Percentiles rank a stretch among this genome's conserved stretches.
phyloP scores from a whole-genome alignment of 2,113 vertebrate genomes.

The Pedetes capensis region DNA sequence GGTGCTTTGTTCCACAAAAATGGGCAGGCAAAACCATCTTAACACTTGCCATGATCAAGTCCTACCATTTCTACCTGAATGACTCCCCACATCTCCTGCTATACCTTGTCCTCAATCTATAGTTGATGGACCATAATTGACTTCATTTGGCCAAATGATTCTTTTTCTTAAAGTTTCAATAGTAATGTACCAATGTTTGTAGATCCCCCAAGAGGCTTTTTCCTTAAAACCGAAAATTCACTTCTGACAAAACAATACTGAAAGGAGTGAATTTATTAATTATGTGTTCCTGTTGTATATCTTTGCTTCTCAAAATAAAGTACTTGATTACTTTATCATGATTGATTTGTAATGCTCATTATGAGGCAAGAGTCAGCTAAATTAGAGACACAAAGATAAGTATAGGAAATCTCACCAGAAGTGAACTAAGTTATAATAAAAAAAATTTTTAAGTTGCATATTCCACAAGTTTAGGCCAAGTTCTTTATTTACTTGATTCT shows the following conservation, averaged over 20 bases:
- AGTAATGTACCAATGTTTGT: neutral
- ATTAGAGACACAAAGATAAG: conserved; percentile 21
- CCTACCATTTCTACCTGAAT: neutral
- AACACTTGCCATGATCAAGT: neutral
- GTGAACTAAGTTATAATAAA: conserved; percentile 45
- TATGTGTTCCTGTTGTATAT: neutral
- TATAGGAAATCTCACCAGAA: neutral
- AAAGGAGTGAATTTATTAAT: neutral
- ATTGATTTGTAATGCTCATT: neutral
- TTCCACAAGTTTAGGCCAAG: conserved; percentile 22
- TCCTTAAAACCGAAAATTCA: neutral
- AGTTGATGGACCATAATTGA: neutral
- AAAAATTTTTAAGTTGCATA: conserved; percentile 46
- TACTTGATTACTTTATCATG: conserved; percentile 1
- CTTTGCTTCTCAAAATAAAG: conserved; percentile 9
- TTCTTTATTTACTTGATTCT: conserved; percentile 58
- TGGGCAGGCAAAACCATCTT: neutral
- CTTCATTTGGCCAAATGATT: neutral
- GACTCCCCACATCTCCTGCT: neutral
- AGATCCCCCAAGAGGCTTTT: neutral
- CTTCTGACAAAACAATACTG: neutral
- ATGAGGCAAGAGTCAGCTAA: neutral
- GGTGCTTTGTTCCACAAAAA: neutral
- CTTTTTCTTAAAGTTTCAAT: neutral
- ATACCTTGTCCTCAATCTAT: neutral